Base-by-base conservation (phyloP, 2,888 invertebrate species). In the Drosophila aldrichi region DNA sequence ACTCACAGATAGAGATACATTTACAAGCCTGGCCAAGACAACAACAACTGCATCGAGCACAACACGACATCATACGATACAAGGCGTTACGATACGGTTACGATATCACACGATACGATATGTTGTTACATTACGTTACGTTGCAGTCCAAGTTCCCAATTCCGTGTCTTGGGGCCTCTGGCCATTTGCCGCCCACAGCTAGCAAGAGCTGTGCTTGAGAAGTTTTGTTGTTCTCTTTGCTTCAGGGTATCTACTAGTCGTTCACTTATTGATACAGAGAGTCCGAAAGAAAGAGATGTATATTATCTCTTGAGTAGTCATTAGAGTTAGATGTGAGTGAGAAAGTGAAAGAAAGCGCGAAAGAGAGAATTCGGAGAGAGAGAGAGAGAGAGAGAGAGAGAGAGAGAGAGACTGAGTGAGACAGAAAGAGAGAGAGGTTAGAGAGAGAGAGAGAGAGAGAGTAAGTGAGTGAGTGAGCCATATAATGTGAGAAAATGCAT, bases 21-120 rank as follows among this genome's bases (percentile, higher is more conserved):
- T n/a, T 32, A 18, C 22, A 25, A 56, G 38, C 49, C 51, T 44
- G 61, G 67, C 67, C 52, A 76, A 76, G 10, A 43, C 59, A 32
- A 57, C 59, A 57, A 40, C 52, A 14, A 48, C 56, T 52, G 10
- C 38, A 46, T 46, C 40, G 41, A 59, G 20, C 41, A 43, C 36
- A 61, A 65, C 49, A 72, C 67, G 72, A 75, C 62, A 77, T 52
- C 61, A 52, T 56, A 75, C 64, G 69, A 62, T 55, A 74, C 54
- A 43, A 60, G 25, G 32, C 55, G 54, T 54, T 64, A 48, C 56
- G 34, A 59, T 73, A 59, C 12, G n/a, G n/a, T 1, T 64, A 48
- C 56, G 34, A 59, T 73, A 59, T 48, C 48, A 32, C 40, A 18
- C 74, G 59, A 66, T 72, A 63, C 62, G 52, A 49, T 74, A 56